Conservation (phyloP, 2,113 vertebrate genomes). For the Parus major region DNA sequence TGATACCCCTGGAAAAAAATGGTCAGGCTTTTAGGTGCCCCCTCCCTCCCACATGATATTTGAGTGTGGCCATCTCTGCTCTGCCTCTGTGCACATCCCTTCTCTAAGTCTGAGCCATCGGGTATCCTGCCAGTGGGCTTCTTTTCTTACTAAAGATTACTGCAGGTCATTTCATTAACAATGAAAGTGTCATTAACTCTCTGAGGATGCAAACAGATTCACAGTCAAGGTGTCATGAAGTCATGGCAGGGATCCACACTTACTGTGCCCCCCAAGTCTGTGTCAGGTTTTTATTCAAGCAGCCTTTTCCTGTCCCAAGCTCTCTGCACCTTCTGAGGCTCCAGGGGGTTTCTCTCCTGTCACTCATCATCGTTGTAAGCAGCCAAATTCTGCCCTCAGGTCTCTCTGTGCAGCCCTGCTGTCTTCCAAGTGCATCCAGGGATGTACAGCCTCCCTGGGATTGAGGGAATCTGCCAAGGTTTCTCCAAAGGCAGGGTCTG, state of each 20-base stretch:
- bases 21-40: not conserved
- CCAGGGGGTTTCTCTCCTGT: not conserved
- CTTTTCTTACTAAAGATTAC: not conserved
- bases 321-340: not conserved
- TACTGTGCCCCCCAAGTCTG: not conserved
- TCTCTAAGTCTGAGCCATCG: not conserved
- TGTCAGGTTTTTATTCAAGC: not conserved
- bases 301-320: not conserved
- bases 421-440: not conserved
- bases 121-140: not conserved
- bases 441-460: not conserved
- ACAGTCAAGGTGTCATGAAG: not conserved
- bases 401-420: not conserved
- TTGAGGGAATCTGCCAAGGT: not conserved
- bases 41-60: not conserved
- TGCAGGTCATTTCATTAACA: not conserved
- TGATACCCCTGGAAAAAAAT: not conserved
- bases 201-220: not conserved
- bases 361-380: not conserved
- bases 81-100: not conserved
- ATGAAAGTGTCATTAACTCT: not conserved
- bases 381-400: not conserved
- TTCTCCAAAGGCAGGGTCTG: not conserved
- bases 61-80: not conserved
- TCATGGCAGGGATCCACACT: not conserved